Percentiles rank a stretch among this genome's conserved stretches.
Evolutionary conservation across 1,140 invertebrate species (phyloP).

Genomic region (Leguminivora glycinivorella): DNA sequence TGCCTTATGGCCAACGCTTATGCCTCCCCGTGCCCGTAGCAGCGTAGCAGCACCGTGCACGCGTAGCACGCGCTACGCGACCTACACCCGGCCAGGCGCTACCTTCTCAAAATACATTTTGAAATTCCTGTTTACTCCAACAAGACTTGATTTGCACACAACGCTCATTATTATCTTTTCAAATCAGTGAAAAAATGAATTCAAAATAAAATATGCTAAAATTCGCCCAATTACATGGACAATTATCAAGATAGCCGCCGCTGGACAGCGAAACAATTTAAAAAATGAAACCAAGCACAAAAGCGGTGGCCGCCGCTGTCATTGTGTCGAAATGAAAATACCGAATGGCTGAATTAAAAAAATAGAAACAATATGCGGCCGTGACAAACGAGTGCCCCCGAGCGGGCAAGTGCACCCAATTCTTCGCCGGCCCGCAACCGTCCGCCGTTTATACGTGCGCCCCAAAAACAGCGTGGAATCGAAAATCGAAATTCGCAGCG

Average conservation of each 20-base stretch:
- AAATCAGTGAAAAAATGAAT: constrained; percentile 24
- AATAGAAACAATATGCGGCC: constrained; percentile 53
- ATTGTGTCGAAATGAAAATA: constrained; percentile 47
- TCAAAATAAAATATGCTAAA: constrained; percentile 56
- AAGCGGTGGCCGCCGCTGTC: constrained; percentile 36
- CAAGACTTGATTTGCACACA: not conserved
- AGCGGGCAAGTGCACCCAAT: constrained; percentile 28
- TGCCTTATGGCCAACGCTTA: too few species aligned
- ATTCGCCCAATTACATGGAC: constrained; percentile 68
- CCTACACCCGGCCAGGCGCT: not conserved
- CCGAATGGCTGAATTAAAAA: constrained; percentile 46
- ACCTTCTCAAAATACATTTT: not conserved
- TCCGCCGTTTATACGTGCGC: not conserved
- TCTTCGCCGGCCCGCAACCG: constrained; percentile 11
- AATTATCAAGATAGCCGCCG: constrained; percentile 60
- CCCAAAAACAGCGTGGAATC: constrained; percentile 30
- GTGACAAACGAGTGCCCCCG: constrained; percentile 47
- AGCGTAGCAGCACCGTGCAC: not conserved
- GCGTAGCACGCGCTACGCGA: not conserved
- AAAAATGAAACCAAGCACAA: constrained; percentile 49
- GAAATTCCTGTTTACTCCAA: not conserved
- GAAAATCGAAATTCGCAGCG: constrained; percentile 49
- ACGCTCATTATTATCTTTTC: not conserved
- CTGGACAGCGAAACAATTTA: constrained; percentile 48
- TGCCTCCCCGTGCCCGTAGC: too few species aligned